Base-by-base conservation (phyloP, 2,888 invertebrate genomes). In the Drosophila kanekoi region DNA sequence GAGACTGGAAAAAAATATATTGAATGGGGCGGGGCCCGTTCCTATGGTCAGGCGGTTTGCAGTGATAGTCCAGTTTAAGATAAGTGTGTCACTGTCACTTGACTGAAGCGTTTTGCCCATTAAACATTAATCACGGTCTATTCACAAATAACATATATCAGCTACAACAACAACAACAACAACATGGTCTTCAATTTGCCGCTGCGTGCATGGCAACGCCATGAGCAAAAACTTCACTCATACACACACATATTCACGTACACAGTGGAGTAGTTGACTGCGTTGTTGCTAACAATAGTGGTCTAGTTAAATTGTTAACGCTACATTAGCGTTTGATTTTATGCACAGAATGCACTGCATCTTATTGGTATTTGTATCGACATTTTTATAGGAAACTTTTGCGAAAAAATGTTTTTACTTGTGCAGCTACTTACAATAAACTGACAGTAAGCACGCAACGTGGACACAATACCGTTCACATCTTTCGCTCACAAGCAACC, bases 181-280 rank as follows among this genome's bases (percentile, higher is more conserved):
- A 49, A 43, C 43, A 53, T 40, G 51, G 49, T 57, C 54, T 58
- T 23, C 23, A 64, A 76, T 33, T 78, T 73, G 74, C 79, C 76
- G 79, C 74, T 69, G 71, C 47, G 54, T 62, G 74, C 73, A 73
- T 78, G 79, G 79, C 79, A 78, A 76, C 79, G 79, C 79, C 79
- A 69, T 74, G 44, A 69, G 74, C 64, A 76, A 78, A 74, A 76
- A 78, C 64, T 69, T 56, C 54, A 64, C 74, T 57, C 52, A 32
- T 45, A 43, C 33, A 43, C 48, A 35, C 49, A 23, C 40, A 58
- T 35, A 45, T 16, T 43, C 41, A 44, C 40, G 38, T 37, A 51
- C 9, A 14, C 23, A 43, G 13, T 37, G 28, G 13, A 32, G 11
- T 45, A 5, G 20, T 14, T 32, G 40, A 61, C 48, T 35, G 37